Conservation (phyloP, 2,797 vertebrate species). For the Megaceryle alcyon region DNA sequence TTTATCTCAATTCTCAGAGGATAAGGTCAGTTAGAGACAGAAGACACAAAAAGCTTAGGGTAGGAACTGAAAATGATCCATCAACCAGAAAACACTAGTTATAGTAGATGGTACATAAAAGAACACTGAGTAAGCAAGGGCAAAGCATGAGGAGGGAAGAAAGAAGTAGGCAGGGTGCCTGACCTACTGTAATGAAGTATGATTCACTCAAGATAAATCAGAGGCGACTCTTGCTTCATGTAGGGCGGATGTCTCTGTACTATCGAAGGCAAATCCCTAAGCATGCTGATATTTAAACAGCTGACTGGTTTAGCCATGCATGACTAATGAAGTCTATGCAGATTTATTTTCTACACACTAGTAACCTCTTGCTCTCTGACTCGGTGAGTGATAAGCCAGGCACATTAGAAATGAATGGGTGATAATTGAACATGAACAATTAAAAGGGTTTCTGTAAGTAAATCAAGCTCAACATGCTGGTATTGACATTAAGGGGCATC, state of each 20-base stretch:
- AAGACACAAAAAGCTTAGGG: not conserved
- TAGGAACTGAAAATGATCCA: conserved; percentile 9
- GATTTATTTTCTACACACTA: conserved; percentile 70
- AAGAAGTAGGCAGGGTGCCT: not conserved
- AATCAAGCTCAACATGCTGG: conserved; percentile 32
- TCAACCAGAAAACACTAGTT: not conserved
- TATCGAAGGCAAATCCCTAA: conserved; percentile 50
- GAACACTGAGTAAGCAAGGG: not conserved
- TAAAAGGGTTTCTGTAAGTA: conserved; percentile 38
- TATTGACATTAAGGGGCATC: conserved; percentile 44
- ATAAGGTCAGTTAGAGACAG: not conserved
- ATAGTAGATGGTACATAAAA: not conserved
- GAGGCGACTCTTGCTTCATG: conserved; percentile 30
- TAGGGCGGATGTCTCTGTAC: not conserved
- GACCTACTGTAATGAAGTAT: not conserved
- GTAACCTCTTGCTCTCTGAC: conserved; percentile 52
- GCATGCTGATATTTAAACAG: conserved; percentile 41
- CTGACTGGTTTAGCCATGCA: conserved; percentile 49
- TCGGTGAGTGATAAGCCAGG: conserved; percentile 64
- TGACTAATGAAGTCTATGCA: conserved; percentile 68
- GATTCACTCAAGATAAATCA: conserved; percentile 47
- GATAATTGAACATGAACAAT: conserved; percentile 65
- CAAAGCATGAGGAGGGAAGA: not conserved
- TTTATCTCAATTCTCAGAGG: not conserved
- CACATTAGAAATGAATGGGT: conserved; percentile 55